Evolutionary conservation across 2,888 invertebrate genomes (phyloP).

Genomic region (Tipula helvola): DNA sequence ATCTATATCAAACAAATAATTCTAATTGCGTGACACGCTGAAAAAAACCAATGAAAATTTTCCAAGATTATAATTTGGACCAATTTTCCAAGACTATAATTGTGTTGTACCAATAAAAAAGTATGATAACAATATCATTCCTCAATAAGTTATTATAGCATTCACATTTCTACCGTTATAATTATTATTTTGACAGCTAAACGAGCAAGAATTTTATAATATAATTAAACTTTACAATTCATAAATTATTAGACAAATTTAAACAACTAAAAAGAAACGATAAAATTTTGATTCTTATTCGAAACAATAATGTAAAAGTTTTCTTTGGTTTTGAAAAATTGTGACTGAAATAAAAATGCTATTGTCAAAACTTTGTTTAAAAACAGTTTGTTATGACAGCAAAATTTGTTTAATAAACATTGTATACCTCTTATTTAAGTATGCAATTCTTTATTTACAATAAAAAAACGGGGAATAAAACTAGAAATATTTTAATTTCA

Average conservation of each 20-base stretch:
- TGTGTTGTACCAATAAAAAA: too few species aligned
- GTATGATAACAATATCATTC: too few species aligned
- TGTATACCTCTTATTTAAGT: not conserved
- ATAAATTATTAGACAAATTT: not conserved
- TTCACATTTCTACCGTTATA: too few species aligned
- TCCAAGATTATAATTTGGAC: too few species aligned
- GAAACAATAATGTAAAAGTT: not conserved
- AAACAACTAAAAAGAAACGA: not conserved
- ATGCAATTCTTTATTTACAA: not conserved
- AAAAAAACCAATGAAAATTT: too few species aligned
- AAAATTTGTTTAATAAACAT: not conserved
- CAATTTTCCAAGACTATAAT: too few species aligned
- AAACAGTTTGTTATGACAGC: not conserved
- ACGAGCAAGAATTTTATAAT: not conserved
- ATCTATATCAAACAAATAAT: too few species aligned
- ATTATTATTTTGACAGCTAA: too few species aligned
- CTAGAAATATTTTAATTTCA: too few species aligned
- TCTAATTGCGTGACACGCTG: too few species aligned
- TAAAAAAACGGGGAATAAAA: not conserved
- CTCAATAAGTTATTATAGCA: too few species aligned
- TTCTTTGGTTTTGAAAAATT: not conserved
- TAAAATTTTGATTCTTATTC: not conserved
- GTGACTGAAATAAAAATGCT: not conserved
- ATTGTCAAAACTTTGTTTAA: not conserved
- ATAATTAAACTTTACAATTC: not conserved